Percentiles rank a stretch among this genome's conserved stretches.
phyloP scores from a whole-genome alignment of 2,888 invertebrate species.

The Torymus texanus region DNA sequence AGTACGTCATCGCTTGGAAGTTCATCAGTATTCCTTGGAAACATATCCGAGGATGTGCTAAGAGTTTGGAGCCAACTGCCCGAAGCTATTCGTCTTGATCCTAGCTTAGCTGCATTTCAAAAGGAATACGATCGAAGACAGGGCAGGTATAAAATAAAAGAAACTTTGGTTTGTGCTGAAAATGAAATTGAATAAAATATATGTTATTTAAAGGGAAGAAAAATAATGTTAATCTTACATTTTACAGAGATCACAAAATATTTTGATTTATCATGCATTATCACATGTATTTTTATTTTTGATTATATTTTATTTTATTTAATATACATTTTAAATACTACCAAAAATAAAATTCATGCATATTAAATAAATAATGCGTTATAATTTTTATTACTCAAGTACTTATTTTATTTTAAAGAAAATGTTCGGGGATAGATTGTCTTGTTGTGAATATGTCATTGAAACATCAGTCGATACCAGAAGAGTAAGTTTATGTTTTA shows the following conservation, averaged over 20 bases:
- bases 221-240: too few species aligned
- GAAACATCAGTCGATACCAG: slow-evolving; percentile 42
- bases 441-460: slow-evolving; percentile 66
- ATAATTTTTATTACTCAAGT: too few species aligned
- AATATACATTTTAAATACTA: background rate
- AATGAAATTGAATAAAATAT: too few species aligned
- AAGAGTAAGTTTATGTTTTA: slow-evolving; percentile 56
- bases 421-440: slow-evolving; percentile 57
- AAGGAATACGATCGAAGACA: slow-evolving; percentile 75
- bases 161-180: too few species aligned
- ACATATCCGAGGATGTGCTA: slow-evolving; percentile 71
- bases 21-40: slow-evolving; percentile 64
- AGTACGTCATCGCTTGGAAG: slow-evolving; percentile 62
- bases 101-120: slow-evolving; percentile 80
- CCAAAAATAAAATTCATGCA: background rate
- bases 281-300: background rate
- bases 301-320: too few species aligned
- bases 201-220: too few species aligned
- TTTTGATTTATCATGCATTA: too few species aligned
- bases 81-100: slow-evolving; percentile 81
- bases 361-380: slow-evolving; percentile 6
- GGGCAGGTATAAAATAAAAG: slow-evolving; percentile 18
- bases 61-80: slow-evolving; percentile 82
- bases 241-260: too few species aligned
- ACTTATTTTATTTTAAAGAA: slow-evolving; percentile 14